These are phyloP conservation scores for Spinus olivaceus DNA, from an alignment of 2,797 vertebrate genomes.

Conservation along the genomic window DNA sequence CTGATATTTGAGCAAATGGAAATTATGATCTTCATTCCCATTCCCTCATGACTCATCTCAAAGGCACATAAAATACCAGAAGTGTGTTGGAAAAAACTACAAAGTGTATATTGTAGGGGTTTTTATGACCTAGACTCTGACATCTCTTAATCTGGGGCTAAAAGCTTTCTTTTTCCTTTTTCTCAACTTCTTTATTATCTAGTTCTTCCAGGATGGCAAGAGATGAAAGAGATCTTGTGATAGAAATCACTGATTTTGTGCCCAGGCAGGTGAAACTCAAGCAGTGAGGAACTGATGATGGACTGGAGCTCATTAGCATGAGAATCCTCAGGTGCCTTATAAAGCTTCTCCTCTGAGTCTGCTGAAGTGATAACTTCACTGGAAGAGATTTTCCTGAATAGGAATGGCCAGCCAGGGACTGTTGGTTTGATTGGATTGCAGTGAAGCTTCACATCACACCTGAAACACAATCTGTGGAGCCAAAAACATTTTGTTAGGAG, in stretches of 20 bases:
- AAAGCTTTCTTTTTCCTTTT: background rate
- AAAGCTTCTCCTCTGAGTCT: background rate
- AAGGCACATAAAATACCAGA: background rate
- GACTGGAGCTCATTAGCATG: background rate
- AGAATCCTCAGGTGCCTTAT: background rate
- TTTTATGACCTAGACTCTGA: background rate
- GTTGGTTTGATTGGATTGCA: slow-evolving; percentile 18
- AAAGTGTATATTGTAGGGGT: background rate
- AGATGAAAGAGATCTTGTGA: background rate
- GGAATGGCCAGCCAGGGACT: background rate
- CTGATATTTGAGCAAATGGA: background rate
- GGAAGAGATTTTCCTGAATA: background rate
- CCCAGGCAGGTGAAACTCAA: background rate
- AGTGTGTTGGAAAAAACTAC: background rate
- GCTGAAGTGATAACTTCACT: background rate
- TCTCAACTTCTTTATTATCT: background rate
- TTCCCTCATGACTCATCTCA: background rate
- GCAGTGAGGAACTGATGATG: background rate
- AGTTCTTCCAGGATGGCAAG: background rate
- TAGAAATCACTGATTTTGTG: background rate
- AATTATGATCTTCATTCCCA: background rate
- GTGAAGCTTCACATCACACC: background rate
- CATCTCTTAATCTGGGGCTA: background rate
- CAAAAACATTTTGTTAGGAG: background rate
- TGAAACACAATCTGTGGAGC: background rate